phyloP scores from a whole-genome alignment of 2,797 vertebrate species.

The Centropyge bicolor region DNA sequence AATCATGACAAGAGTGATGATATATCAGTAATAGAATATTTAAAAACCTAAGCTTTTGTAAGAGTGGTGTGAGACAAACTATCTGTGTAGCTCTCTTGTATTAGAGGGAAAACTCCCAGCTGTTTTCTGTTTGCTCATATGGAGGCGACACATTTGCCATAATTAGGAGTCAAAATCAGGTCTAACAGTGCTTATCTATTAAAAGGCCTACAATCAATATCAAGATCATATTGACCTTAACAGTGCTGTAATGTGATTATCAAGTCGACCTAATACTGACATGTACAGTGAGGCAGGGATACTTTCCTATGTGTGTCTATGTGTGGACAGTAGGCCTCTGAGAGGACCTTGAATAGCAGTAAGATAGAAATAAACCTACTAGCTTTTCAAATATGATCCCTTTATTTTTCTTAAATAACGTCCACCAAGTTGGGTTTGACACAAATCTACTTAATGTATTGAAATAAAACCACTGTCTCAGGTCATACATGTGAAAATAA shows the following conservation, averaged over 20 bases:
- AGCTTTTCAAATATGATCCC: rapidly evolving
- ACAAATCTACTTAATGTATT: neutral
- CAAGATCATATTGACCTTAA: neutral
- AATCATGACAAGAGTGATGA: neutral
- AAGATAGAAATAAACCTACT: neutral
- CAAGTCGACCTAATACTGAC: neutral
- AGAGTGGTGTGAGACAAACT: neutral
- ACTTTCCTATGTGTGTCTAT: neutral
- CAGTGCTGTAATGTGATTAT: neutral
- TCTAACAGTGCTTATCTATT: neutral
- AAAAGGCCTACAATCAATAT: neutral
- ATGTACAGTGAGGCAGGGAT: neutral
- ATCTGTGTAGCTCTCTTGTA: neutral
- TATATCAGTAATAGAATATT: neutral
- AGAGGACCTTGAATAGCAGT: neutral
- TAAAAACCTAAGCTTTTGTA: no score
- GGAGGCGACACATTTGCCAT: neutral
- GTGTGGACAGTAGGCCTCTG: neutral
- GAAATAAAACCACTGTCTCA: neutral
- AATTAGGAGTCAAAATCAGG: neutral
- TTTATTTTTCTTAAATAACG: neutral
- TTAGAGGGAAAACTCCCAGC: neutral
- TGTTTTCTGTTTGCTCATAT: neutral
- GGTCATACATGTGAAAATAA: neutral
- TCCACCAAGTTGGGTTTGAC: neutral